Evolutionary conservation across 2,888 invertebrate species (phyloP).

Genomic region (Hypomecis punctinalis): DNA sequence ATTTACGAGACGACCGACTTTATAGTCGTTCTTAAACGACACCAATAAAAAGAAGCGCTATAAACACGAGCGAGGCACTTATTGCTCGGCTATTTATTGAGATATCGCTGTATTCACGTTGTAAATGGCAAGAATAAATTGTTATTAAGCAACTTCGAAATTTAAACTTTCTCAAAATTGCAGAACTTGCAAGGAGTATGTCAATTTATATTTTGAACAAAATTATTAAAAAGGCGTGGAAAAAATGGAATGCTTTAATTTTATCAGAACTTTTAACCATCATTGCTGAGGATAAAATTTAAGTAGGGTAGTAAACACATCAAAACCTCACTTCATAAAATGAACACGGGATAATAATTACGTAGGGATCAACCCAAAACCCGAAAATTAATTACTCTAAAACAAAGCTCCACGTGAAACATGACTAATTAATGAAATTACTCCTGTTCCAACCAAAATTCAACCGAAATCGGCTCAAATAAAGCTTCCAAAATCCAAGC

Average conservation of each 20-base stretch:
- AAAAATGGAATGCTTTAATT: too few relatives aligned
- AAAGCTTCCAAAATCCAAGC: conserved; percentile 60
- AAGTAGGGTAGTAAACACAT: not conserved
- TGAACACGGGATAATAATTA: conserved; percentile 18
- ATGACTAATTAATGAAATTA: conserved; percentile 64
- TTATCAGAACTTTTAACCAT: too few relatives aligned
- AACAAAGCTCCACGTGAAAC: conserved; percentile 49
- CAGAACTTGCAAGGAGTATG: not conserved
- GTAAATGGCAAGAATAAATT: conserved; percentile 12
- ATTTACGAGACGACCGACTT: conserved; percentile 74
- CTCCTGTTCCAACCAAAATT: conserved; percentile 62
- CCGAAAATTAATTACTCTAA: conserved; percentile 48
- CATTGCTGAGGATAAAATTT: too few relatives aligned
- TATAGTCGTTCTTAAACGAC: conserved; percentile 74
- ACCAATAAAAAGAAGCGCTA: conserved; percentile 78
- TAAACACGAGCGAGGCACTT: conserved; percentile 65
- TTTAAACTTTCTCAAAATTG: not conserved
- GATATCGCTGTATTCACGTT: conserved; percentile 33
- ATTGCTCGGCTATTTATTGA: conserved; percentile 60
- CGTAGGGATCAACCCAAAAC: conserved; percentile 33
- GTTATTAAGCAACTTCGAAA: not conserved
- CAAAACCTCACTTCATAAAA: conserved; percentile 1
- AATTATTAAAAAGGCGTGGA: too few relatives aligned
- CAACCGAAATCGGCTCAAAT: conserved; percentile 72
- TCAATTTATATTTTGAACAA: too few relatives aligned